These are phyloP conservation scores for Strigops habroptila DNA, from an alignment of 2,113 vertebrate species.

Conservation along the genomic window DNA sequence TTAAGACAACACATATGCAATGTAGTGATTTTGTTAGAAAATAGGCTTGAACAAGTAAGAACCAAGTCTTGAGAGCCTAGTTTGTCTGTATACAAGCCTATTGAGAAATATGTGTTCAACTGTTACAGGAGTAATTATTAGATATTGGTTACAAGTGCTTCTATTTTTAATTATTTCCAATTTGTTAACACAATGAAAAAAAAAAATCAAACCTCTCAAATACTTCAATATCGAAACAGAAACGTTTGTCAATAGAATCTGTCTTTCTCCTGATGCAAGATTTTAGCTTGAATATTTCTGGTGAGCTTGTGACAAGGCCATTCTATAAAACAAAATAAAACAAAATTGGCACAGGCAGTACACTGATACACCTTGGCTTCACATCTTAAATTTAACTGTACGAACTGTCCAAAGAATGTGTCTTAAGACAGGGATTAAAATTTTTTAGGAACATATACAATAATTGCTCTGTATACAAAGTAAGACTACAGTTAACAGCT, in stretches of 20 bases:
- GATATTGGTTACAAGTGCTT: neutral
- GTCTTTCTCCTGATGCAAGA: slow-evolving; percentile 95
- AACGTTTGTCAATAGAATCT: slow-evolving; percentile 96
- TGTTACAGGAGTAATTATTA: neutral
- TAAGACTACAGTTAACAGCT: neutral
- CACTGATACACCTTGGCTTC: neutral
- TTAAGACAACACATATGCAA: neutral
- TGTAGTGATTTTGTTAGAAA: neutral
- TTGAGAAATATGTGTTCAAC: neutral
- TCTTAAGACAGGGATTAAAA: neutral
- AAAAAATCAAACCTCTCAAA: slow-evolving; percentile 86
- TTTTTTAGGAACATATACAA: neutral
- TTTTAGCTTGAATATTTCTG: slow-evolving; percentile 93
- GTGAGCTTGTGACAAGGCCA: slow-evolving; percentile 81
- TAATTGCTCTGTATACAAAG: neutral
- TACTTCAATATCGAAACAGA: slow-evolving; percentile 97
- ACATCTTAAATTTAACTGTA: neutral
- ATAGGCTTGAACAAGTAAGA: neutral
- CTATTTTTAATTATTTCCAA: neutral
- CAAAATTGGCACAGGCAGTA: neutral
- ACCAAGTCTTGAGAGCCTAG: neutral
- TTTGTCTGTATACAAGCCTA: neutral
- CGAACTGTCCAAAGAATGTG: neutral
- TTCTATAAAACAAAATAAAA: slow-evolving; percentile 76
- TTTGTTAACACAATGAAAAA: neutral